Conservation (phyloP, 2,113 vertebrate species). For the Campylorhamphus procurvoides region DNA sequence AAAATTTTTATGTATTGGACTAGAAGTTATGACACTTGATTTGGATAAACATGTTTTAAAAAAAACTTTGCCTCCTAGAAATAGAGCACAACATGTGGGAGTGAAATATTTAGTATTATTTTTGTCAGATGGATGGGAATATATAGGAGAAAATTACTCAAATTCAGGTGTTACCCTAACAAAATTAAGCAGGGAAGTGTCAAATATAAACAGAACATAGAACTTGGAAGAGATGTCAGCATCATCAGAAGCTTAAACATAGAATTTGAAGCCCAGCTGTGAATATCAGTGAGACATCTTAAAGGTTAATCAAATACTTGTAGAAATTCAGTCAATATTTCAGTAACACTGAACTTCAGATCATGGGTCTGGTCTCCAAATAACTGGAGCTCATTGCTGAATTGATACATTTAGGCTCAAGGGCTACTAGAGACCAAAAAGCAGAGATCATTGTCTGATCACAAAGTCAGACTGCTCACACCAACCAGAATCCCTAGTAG, state of each 20-base stretch:
- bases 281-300: neutral
- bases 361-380: neutral
- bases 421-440: neutral
- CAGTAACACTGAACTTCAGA: neutral
- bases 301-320: neutral
- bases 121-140: neutral
- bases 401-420: neutral
- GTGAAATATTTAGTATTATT: neutral
- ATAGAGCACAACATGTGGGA: neutral
- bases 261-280: neutral
- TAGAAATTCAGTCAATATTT: neutral
- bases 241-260: neutral
- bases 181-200: neutral
- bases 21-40: neutral
- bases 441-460: rapidly evolving
- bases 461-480: neutral
- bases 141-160: neutral
- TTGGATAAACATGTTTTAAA: neutral
- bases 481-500: rapidly evolving
- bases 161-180: neutral
- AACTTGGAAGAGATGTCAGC: neutral
- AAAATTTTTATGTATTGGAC: neutral
- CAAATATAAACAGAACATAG: neutral
- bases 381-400: neutral
- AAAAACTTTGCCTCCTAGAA: neutral